These are phyloP conservation scores for Bradysia coprophila DNA, from an alignment of 1,140 invertebrate species.

Conservation along the genomic window DNA sequence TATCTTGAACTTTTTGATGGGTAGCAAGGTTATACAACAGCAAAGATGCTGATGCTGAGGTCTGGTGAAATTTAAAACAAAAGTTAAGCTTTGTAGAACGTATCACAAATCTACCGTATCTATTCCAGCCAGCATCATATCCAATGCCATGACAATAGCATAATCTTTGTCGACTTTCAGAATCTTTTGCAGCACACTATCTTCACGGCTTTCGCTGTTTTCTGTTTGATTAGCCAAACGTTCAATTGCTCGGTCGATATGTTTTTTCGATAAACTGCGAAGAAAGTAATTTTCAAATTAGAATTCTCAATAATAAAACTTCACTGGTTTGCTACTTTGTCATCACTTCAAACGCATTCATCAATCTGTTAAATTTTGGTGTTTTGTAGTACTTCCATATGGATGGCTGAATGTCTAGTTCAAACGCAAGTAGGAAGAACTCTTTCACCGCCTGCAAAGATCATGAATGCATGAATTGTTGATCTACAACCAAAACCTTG, in stretches of 20 bases:
- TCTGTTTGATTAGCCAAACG: constrained; percentile 10
- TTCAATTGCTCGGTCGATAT: constrained; percentile 12
- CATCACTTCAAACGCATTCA: constrained; percentile 19
- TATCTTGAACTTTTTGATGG: constrained; percentile 27
- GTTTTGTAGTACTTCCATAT: constrained; percentile 40
- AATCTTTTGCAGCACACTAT: constrained; percentile 23
- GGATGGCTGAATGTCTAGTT: constrained; percentile 38
- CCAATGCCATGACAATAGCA: constrained; percentile 24
- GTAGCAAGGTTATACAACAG: constrained; percentile 17
- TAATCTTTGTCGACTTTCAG: constrained; percentile 25
- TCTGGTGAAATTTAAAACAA: too few species aligned
- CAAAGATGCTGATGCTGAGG: background rate
- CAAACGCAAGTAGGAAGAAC: constrained; percentile 33
- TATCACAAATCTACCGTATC: too few species aligned
- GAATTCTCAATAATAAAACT: too few species aligned
- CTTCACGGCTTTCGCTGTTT: constrained; percentile 9
- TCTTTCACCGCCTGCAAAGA: constrained; percentile 31
- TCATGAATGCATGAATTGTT: too few species aligned
- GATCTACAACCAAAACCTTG: too few species aligned
- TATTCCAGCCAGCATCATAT: constrained; percentile 22
- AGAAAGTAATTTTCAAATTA: too few species aligned
- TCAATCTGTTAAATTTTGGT: constrained; percentile 30
- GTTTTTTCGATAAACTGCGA: too few species aligned
- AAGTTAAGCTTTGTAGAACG: too few species aligned
- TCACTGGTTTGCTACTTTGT: constrained; percentile 8